Base-by-base conservation (phyloP, 2,797 vertebrate genomes). In the Periophthalmus magnuspinnatus region DNA sequence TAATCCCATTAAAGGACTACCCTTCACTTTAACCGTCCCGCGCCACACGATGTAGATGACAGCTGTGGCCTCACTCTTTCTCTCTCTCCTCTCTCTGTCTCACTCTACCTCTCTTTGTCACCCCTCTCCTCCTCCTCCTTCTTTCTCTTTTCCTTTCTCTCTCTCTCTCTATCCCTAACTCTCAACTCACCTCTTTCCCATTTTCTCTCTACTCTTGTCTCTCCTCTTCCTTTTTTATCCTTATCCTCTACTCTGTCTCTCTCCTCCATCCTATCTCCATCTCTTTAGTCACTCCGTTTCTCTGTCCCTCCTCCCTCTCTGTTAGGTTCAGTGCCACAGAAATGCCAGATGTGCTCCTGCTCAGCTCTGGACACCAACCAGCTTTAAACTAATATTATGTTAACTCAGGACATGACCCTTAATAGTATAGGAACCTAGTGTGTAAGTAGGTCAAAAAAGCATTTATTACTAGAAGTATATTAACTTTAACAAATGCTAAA, bases 1-100 rank as follows among this genome's bases (percentile, higher is more conserved):
- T 91, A 90, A 92, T 91, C 85, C 70, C 84, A 91, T 90, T 91
- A 90, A 90, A 89, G 82, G 83, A 82, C 86, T 60, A 87, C 88
- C 70, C 67, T 79, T 88, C 83, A 79, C 76, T 84, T 87, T 83
- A 76, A 84, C 61, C 78, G 61, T 78, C 84, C 81, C 62, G 58
- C 79, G 62, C 36, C 48, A 64, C 78, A 71, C 47, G 76, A 85
- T 8, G 3, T 77, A 86, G 79, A 78, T 75, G 83, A 76, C 90
- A 90, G 86, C 88, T 89, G 88, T 36, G 74, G 68, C 50, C 36
- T 67, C 10, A 6, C 38, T 28, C 50, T 32, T 66, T 28, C 64
- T 2, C 55, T 2, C 55, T 28, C 9, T 13, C 17, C 3, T 21
- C n/a, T 2, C 3, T 10, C 21, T 10, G 21, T 24, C 21, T 57